Percentiles rank a stretch among this genome's conserved stretches.
Conservation (phyloP, 1,140 invertebrate genomes). For the Pantala flavescens region DNA sequence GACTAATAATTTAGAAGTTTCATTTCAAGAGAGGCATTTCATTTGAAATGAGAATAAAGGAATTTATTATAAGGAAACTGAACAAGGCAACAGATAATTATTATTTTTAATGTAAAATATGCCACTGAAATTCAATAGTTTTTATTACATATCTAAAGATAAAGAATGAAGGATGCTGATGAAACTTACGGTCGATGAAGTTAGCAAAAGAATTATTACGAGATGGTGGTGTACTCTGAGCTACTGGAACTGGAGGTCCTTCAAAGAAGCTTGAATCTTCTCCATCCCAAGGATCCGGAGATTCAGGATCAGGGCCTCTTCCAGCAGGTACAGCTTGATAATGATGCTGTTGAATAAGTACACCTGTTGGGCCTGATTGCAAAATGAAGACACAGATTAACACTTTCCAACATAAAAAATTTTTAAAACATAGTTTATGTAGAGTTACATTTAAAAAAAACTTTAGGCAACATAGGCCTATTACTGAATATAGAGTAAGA, state of each 20-base stretch:
- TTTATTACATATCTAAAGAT: too few relatives aligned
- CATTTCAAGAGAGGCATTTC: too few relatives aligned
- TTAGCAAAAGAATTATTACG: not conserved
- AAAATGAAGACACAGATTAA: conserved; percentile 20
- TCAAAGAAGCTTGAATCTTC: not conserved
- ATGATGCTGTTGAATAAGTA: conserved; percentile 85
- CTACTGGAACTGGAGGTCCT: not conserved
- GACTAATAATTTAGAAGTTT: too few relatives aligned
- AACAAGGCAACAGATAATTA: too few relatives aligned
- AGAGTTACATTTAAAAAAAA: too few relatives aligned
- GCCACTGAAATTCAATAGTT: too few relatives aligned
- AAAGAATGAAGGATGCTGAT: not conserved
- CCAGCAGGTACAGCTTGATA: conserved; percentile 67
- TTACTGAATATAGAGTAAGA: too few relatives aligned
- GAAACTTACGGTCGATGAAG: not conserved
- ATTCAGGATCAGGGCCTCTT: conserved; percentile 22
- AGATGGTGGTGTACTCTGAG: not conserved
- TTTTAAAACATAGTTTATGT: too few relatives aligned
- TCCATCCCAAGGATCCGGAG: not conserved
- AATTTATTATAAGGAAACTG: too few relatives aligned
- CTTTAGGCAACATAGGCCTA: too few relatives aligned
- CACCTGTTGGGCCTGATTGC: conserved; percentile 62
- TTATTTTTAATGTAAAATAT: too few relatives aligned
- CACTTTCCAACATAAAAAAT: conserved; percentile 14
- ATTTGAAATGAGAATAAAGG: too few relatives aligned